phyloP scores from a whole-genome alignment of 2,797 vertebrate genomes.

The Chlorospingus flavigularis region DNA sequence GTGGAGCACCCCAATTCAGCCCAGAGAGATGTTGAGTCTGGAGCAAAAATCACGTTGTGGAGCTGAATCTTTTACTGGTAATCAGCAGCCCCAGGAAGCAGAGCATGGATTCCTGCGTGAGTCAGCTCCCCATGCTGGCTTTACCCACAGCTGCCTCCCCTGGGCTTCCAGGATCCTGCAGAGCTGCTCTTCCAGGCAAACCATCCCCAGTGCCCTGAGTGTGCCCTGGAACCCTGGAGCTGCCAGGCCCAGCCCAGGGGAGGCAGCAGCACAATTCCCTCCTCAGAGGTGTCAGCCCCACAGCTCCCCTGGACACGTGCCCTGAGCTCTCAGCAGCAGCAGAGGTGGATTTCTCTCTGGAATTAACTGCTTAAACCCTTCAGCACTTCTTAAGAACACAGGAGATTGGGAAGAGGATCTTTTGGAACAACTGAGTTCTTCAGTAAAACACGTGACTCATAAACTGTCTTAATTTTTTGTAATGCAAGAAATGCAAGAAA shows the following conservation, averaged over 20 bases:
- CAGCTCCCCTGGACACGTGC: background rate
- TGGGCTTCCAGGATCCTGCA: background rate
- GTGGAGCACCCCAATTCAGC: background rate
- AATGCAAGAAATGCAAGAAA: too few relatives aligned
- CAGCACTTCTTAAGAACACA: background rate
- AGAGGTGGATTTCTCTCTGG: background rate
- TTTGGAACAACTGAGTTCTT: background rate
- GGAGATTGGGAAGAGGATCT: background rate
- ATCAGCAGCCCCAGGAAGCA: background rate
- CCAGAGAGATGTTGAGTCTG: background rate
- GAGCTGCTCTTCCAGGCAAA: background rate
- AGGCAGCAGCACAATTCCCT: background rate
- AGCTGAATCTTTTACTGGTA: background rate
- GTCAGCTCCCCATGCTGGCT: background rate
- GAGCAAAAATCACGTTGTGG: background rate
- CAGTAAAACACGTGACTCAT: background rate
- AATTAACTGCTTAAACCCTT: background rate
- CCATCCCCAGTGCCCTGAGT: background rate
- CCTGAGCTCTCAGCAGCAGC: background rate
- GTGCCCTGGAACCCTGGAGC: background rate
- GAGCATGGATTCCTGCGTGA: background rate
- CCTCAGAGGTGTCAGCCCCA: background rate
- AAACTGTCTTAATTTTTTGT: background rate
- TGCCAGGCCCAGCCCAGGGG: background rate
- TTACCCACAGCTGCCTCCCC: background rate